A percentile compares a stretch with the other conserved stretches of the same genome.
phyloP scores from a whole-genome alignment of 2,113 vertebrate species.

The Nicator chloris region DNA sequence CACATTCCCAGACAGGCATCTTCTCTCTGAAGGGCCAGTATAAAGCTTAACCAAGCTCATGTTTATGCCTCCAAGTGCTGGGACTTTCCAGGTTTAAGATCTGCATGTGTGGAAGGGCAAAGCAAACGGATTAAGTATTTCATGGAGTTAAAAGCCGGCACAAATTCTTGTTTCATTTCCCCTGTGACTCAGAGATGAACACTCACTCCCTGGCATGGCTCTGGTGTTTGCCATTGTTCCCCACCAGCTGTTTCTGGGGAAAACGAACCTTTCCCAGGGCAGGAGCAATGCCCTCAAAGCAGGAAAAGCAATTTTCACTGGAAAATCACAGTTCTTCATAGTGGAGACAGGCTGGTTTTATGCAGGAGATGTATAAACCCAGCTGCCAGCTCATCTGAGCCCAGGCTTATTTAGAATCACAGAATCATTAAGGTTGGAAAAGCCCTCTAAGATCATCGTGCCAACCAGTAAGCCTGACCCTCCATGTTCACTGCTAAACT shows the following conservation, averaged over 20 bases:
- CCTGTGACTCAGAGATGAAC: conserved; percentile 35
- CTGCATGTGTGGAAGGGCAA: neutral
- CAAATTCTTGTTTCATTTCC: conserved; percentile 24
- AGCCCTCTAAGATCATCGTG: neutral
- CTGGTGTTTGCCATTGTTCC: neutral
- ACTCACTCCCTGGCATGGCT: neutral
- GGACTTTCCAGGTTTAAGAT: neutral
- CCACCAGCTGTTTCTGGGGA: neutral
- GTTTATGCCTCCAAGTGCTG: neutral
- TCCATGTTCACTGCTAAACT: neutral
- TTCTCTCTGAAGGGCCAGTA: neutral
- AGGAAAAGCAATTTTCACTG: neutral
- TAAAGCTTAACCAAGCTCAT: neutral
- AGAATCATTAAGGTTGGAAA: neutral
- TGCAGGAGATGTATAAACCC: neutral
- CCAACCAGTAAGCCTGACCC: neutral
- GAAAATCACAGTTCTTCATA: neutral
- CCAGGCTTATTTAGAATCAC: neutral
- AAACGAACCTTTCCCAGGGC: neutral
- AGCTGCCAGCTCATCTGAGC: neutral
- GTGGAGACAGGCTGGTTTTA: neutral
- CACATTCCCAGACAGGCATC: neutral
- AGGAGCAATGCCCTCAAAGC: accelerated
- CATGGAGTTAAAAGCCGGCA: neutral
- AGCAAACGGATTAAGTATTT: neutral